Conservation (phyloP, 2,113 vertebrate genomes). For the Malaclemys terrapin region DNA sequence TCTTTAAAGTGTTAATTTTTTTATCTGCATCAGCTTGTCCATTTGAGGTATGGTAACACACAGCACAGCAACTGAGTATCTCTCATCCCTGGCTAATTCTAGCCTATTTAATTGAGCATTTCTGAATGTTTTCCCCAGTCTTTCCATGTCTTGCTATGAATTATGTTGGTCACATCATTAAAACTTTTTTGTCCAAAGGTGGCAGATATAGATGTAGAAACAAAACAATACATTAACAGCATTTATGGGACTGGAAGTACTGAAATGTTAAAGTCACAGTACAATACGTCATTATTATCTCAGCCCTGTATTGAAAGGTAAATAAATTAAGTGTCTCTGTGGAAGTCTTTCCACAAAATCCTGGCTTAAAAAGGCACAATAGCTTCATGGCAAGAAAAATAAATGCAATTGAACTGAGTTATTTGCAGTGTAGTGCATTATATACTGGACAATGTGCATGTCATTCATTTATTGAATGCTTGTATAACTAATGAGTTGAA, state of each 20-base stretch:
- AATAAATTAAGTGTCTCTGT: background rate
- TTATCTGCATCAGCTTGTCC: background rate
- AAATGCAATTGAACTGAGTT: background rate
- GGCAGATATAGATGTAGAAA: background rate
- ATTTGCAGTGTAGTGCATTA: accelerated
- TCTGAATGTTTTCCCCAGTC: background rate
- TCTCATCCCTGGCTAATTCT: background rate
- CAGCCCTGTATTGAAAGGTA: background rate
- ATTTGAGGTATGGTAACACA: background rate
- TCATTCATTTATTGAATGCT: background rate
- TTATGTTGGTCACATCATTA: background rate
- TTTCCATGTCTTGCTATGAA: background rate
- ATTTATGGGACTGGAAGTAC: background rate
- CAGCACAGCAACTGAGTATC: too few species aligned
- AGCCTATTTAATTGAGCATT: background rate
- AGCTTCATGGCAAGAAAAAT: background rate
- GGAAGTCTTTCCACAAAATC: background rate
- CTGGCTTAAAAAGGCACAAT: accelerated
- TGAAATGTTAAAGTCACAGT: background rate
- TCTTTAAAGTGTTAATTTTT: background rate
- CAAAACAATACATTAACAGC: background rate
- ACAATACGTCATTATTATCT: background rate
- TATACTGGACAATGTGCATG: background rate
- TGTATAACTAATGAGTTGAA: background rate
- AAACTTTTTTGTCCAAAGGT: background rate